Conservation (phyloP, 2,888 invertebrate genomes). For the Drosophila mercatorum region DNA sequence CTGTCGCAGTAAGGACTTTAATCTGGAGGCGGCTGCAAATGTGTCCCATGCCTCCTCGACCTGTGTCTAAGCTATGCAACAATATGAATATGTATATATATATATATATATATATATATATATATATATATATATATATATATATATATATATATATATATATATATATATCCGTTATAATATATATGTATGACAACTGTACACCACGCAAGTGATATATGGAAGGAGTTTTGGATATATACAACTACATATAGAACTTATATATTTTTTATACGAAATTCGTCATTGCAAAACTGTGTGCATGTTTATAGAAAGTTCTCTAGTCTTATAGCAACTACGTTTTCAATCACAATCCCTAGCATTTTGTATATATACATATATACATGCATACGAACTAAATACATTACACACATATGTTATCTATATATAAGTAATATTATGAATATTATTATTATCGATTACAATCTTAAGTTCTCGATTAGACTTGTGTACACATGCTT, state of each 20-base stretch:
- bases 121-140: neutral
- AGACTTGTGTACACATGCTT: constrained; percentile 72
- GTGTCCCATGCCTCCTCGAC: constrained; percentile 81
- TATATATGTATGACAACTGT: constrained; percentile 23
- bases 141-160: neutral
- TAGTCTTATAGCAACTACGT: constrained; percentile 64
- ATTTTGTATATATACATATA: constrained; percentile 12
- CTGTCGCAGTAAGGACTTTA: constrained; percentile 85
- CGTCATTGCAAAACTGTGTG: constrained; percentile 58
- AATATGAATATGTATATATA: constrained; percentile 10
- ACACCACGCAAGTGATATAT: constrained; percentile 66
- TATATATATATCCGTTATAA: neutral
- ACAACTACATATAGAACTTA: constrained; percentile 41
- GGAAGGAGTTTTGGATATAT: constrained; percentile 43
- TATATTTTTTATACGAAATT: constrained; percentile 74
- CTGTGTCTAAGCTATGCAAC: constrained; percentile 76
- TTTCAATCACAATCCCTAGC: constrained; percentile 32
- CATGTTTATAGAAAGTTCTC: constrained; percentile 66
- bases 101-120: neutral
- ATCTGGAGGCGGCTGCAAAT: constrained; percentile 82
- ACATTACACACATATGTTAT: constrained; percentile 22
- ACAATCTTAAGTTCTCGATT: constrained; percentile 48
- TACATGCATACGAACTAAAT: constrained; percentile 35
- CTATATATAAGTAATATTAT: constrained; percentile 40
- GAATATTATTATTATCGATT: constrained; percentile 30